Conservation (phyloP, 2,888 invertebrate species). For the Hypselothyrea guttata region DNA sequence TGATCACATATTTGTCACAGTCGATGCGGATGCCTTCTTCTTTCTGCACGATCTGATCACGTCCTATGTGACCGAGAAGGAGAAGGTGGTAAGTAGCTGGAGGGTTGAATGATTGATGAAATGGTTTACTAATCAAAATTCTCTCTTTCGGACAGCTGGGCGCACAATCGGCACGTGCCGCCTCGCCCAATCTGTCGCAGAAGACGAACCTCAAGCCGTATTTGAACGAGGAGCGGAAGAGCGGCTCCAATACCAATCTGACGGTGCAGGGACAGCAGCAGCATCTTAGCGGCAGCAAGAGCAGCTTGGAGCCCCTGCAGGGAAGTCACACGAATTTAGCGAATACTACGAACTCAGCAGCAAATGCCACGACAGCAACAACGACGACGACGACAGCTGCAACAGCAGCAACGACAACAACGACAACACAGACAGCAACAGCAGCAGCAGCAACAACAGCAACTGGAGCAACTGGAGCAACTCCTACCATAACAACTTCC, state of each 20-base stretch:
- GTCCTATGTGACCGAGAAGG: constrained; percentile 97
- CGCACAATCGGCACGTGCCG: constrained; percentile 80
- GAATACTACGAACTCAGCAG: constrained; percentile 12
- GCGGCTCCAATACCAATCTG: constrained; percentile 49
- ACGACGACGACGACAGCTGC: constrained; percentile 24
- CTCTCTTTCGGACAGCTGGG: constrained; percentile 72
- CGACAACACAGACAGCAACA: constrained; percentile 6
- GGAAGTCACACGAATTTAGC: constrained; percentile 65
- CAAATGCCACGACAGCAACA: constrained; percentile 32
- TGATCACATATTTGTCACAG: constrained; percentile 98
- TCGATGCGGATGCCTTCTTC: constrained; percentile 98
- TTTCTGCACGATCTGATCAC: constrained; percentile 98
- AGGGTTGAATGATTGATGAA: background rate
- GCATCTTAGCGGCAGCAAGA: constrained; percentile 69
- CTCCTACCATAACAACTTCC: too few species aligned
- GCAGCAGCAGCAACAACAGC: constrained; percentile 34
- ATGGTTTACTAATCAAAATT: background rate
- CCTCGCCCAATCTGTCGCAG: constrained; percentile 82
- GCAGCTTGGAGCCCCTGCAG: constrained; percentile 67
- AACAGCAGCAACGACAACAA: constrained; percentile 18
- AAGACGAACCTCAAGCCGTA: constrained; percentile 77
- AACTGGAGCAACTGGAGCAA: constrained; percentile 23
- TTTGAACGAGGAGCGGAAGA: constrained; percentile 73
- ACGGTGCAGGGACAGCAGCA: constrained; percentile 64
- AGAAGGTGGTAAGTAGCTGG: constrained; percentile 86